These are phyloP conservation scores for Cyphomyrus plagiostoma DNA, from an alignment of 2,113 vertebrate genomes.

Conservation along the genomic window DNA sequence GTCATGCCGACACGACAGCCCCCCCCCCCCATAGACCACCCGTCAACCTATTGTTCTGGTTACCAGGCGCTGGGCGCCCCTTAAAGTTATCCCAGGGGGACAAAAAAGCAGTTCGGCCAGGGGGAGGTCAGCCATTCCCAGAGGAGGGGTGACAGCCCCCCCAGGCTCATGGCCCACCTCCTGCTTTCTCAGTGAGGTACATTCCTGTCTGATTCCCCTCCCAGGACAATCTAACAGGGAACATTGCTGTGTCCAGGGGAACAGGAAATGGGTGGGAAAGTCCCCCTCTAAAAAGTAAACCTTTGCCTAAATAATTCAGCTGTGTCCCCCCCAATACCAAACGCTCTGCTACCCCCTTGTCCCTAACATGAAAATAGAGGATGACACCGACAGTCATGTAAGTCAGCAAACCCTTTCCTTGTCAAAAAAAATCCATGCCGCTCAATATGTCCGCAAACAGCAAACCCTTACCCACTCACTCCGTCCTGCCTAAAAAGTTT, in stretches of 20 bases:
- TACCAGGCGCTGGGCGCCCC: conserved; percentile 49
- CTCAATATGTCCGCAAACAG: neutral
- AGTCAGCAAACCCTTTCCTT: neutral
- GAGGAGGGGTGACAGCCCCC: neutral
- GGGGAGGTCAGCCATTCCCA: neutral
- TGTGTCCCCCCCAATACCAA: neutral
- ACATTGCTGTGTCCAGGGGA: neutral
- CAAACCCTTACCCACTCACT: neutral
- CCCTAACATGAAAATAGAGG: neutral
- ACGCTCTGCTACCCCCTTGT: neutral
- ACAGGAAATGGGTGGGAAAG: neutral
- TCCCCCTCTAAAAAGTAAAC: neutral
- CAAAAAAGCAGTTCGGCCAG: conserved; percentile 36
- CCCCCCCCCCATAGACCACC: conserved; percentile 49
- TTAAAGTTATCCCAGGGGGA: conserved; percentile 50
- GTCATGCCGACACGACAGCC: conserved; percentile 48
- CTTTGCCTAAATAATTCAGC: neutral
- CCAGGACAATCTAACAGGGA: neutral
- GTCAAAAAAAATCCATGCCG: neutral
- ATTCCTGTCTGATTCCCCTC: neutral
- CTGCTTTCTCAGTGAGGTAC: neutral
- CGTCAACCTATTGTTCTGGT: conserved; percentile 44
- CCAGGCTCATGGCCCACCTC: neutral
- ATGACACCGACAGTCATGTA: neutral
- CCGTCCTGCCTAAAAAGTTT: neutral